Base-by-base conservation (phyloP, 1,140 invertebrate genomes). In the Bicyclus anynana region DNA sequence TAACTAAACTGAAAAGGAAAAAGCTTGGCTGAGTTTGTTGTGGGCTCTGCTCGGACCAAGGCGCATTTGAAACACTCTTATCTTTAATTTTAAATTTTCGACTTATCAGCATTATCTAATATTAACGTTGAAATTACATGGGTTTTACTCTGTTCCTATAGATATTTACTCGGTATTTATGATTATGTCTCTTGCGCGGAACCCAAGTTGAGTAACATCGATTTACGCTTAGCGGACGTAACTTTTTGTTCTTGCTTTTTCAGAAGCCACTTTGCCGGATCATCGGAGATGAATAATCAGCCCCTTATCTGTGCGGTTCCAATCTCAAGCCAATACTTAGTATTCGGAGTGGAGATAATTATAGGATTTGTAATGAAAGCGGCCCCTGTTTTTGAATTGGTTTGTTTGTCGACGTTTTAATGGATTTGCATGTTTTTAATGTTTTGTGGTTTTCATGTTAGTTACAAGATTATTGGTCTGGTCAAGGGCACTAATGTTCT, bases 191-290 rank as follows among this genome's bases (percentile, higher is more conserved):
- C n/a, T n/a, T n/a, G 14, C 7, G 18, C 12, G 12, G 42, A 18
- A 2, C 12, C 20, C 42, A 7, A n/a, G 2, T 14, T 7, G 2
- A 3, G 7, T 40, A 1, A 44, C 3, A 12, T 2, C 42, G 18
- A 44, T 18, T 21, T n/a, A 1, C 10, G 2, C 42, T 44, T 44
- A 18, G 20, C 42, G 12, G 2, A 4, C 17, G 33, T 57, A 46
- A 42, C 23, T 35, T 50, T n/a, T 57, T 42, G 42, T 44, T 44
- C 5, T 44, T 44, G 42, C 17, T 57, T 50, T 51, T 50, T 50
- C 61, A 55, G 51, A 49, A 59, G 46, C 29, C 55, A 59, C 56
- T 63, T 59, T 59, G 56, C 55, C 33, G 56, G 55, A 49, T 63
- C 55, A 37, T 53, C 56, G 49, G 49, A 55, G 35, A 55, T 56